Conservation (phyloP, 2,888 invertebrate genomes). For the Agriopis aurantiaria region DNA sequence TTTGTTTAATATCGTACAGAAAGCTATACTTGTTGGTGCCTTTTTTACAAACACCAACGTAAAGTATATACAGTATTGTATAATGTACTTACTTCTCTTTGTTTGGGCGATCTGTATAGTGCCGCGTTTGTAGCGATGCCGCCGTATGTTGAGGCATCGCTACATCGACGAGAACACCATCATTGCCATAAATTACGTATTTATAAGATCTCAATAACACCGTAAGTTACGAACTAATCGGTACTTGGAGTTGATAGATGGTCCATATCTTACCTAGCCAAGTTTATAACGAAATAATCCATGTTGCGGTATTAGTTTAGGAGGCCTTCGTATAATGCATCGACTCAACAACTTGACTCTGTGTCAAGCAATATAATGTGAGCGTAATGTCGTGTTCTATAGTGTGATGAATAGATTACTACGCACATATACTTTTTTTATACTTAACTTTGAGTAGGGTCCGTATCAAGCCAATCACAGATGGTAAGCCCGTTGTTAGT, state of each 20-base stretch:
- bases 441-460: neutral
- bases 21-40: conserved; percentile 54
- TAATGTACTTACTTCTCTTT: conserved; percentile 11
- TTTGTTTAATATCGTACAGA: conserved; percentile 1
- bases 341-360: neutral
- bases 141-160: conserved; percentile 3
- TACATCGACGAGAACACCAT: conserved; percentile 27
- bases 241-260: conserved; percentile 28
- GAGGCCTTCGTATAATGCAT: neutral
- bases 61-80: conserved; percentile 16
- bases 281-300: neutral
- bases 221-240: conserved; percentile 67
- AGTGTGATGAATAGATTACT: neutral
- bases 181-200: conserved; percentile 72
- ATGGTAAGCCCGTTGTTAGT: neutral
- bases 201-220: conserved; percentile 80
- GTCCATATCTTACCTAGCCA: conserved; percentile 2
- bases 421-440: too few relatives aligned
- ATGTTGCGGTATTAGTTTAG: conserved; percentile 11
- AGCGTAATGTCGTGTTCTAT: neutral
- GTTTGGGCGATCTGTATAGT: neutral
- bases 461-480: neutral
- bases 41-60: conserved; percentile 19
- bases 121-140: conserved; percentile 2
- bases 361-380: neutral